Base-by-base conservation (phyloP, 2,113 vertebrate genomes). In the Kryptolebias marmoratus region DNA sequence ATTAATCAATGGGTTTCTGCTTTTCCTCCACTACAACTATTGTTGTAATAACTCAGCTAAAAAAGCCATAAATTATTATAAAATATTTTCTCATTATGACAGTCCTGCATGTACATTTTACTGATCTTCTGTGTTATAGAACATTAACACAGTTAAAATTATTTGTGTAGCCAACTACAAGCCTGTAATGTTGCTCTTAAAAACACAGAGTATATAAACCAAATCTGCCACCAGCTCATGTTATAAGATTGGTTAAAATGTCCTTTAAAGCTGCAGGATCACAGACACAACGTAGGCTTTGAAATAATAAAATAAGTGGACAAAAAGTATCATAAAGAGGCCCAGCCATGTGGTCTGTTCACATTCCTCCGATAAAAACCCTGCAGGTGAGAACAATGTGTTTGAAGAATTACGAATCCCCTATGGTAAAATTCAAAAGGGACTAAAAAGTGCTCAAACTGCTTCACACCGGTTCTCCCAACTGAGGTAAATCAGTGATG, bases 321-420 rank as follows among this genome's bases (percentile, higher is more conserved):
- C 27, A 32, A 18, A 68, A 57, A 6, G 8, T 5, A 52, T 71
- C 52, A 72, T 74, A 69, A 82, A 78, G 65, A 67, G 68, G 64
- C 28, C 0, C 13, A 18, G 57, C 1, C 0, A 18, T 53, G 11
- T 27, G 11, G 52, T 84, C 55, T 72, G 59, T 55, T 75, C 55
- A 82, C 88, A 72, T 69, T 80, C 63, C 69, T 72, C 42, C 47
- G 68, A 80, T 82, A 82, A 82, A 58, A 39, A 49, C 0, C 1
- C 16, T 44, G 72, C 27, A 60, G 58, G 14, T 48, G n/a, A 63
- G n/a, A 14, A 59, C 12, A 2, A 28, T 15, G 57, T 60, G 7
- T 58, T 63, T 74, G 50, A 67, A 62, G 42, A 27, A 13, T 49
- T 11, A 36, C 4, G 28, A 60, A 54, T 15, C 0, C 13, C 7